Percentiles rank a stretch among this genome's conserved stretches.
These are phyloP conservation scores for Girardinus metallicus DNA, from an alignment of 2,797 vertebrate genomes.

Conservation along the genomic window DNA sequence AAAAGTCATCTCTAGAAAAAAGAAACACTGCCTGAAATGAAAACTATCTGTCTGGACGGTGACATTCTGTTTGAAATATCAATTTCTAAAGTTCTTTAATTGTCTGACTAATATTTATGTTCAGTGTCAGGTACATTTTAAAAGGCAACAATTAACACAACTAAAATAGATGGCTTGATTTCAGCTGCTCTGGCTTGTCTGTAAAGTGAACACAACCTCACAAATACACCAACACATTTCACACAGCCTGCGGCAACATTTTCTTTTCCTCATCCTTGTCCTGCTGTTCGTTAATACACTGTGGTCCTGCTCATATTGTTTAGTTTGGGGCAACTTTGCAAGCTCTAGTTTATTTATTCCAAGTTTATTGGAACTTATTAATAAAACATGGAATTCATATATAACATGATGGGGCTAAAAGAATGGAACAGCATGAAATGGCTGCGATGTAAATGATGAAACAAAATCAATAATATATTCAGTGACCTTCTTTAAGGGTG, in stretches of 20 bases:
- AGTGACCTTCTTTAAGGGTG: constrained; percentile 7
- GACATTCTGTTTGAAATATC: neutral
- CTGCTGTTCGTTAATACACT: constrained; percentile 1
- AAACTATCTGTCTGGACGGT: constrained; percentile 7
- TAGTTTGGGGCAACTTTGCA: constrained; percentile 11
- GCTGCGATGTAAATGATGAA: constrained; percentile 30
- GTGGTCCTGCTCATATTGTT: neutral
- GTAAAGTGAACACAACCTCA: neutral
- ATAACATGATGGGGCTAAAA: constrained; percentile 23
- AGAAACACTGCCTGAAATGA: constrained; percentile 13
- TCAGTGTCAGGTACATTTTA: neutral
- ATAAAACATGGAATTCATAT: constrained; percentile 13
- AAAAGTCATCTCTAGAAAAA: constrained; percentile 19
- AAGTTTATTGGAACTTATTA: constrained; percentile 19
- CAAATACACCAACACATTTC: neutral
- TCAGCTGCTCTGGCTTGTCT: neutral
- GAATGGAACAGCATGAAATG: constrained; percentile 34
- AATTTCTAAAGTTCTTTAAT: neutral
- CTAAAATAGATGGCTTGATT: neutral
- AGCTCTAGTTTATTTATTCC: constrained; percentile 8
- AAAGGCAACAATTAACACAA: neutral
- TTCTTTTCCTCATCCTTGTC: neutral
- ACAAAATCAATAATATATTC: constrained; percentile 40
- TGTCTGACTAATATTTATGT: neutral
- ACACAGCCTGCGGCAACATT: neutral